phyloP scores from a whole-genome alignment of 2,113 vertebrate species.

The Phainopepla nitens region DNA sequence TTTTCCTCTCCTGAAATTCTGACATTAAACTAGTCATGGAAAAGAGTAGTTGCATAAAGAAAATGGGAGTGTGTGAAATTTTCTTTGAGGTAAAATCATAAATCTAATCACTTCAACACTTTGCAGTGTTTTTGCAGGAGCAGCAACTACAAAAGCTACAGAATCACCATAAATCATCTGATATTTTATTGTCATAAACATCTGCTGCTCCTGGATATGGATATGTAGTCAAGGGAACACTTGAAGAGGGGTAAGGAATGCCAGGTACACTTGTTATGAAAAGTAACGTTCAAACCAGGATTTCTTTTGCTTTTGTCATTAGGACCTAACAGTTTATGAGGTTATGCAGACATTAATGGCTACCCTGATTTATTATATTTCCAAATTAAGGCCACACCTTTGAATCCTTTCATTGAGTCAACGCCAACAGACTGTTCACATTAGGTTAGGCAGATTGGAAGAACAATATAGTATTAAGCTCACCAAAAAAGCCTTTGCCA shows the following conservation, averaged over 20 bases:
- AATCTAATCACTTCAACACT: not conserved
- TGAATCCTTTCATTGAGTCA: not conserved
- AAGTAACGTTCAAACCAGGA: not conserved
- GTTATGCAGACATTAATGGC: not conserved
- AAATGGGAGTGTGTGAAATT: not conserved
- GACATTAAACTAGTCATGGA: not conserved
- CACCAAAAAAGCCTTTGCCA: not conserved
- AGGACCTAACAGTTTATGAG: not conserved
- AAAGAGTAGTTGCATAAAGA: not conserved
- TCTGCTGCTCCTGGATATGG: not conserved
- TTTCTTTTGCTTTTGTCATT: conserved; percentile 3
- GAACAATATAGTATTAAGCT: not conserved
- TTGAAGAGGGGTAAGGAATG: not conserved
- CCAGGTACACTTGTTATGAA: not conserved
- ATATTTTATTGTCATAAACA: not conserved
- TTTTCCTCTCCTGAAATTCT: not conserved
- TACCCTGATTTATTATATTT: not conserved
- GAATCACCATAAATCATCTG: not conserved
- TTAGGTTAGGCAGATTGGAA: not conserved
- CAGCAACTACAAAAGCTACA: not conserved
- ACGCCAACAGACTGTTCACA: not conserved
- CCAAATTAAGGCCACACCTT: not conserved
- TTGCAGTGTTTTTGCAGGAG: not conserved
- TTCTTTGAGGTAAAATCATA: not conserved
- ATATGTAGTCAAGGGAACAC: not conserved